These are phyloP conservation scores for Tryphoninae sp. DNA, from an alignment of 2,888 invertebrate species.

Conservation along the genomic window DNA sequence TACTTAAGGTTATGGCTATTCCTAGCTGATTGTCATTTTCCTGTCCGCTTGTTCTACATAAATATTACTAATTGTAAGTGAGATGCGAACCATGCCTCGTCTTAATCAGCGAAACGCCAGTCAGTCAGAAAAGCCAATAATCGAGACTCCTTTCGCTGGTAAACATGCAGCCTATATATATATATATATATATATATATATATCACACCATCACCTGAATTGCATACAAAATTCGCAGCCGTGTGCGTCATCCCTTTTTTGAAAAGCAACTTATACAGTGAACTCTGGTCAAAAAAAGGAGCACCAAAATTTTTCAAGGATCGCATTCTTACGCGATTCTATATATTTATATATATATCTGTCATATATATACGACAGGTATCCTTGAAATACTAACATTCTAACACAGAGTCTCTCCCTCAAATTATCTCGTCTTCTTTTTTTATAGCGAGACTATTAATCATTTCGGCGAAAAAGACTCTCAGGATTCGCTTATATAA, in stretches of 20 bases:
- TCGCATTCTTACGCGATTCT: conserved; percentile 39
- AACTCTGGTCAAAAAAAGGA: conserved; percentile 41
- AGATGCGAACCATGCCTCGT: conserved; percentile 64
- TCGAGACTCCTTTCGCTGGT: conserved; percentile 60
- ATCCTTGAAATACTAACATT: conserved; percentile 43
- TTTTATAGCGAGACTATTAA: conserved; percentile 48
- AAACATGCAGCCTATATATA: conserved; percentile 40
- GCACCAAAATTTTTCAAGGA: conserved; percentile 46
- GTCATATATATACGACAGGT: not conserved
- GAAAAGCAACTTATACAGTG: conserved; percentile 12
- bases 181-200: conserved; percentile 6
- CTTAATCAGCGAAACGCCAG: conserved; percentile 68
- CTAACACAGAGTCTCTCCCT: conserved; percentile 18
- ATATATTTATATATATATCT: not conserved
- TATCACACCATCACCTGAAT: conserved; percentile 13
- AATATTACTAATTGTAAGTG: not conserved
- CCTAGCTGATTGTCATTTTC: too few relatives aligned
- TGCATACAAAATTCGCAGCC: conserved; percentile 56
- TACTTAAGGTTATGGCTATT: too few relatives aligned
- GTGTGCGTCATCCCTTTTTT: conserved; percentile 50
- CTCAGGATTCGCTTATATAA: conserved; percentile 12
- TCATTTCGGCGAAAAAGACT: conserved; percentile 40
- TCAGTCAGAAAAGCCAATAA: not conserved
- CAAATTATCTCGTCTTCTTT: conserved; percentile 18
- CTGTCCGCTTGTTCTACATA: conserved; percentile 4